Percentiles rank a stretch among this genome's conserved stretches.
These are phyloP conservation scores for Gymnorhina tibicen DNA, from an alignment of 2,113 vertebrate genomes.

Conservation along the genomic window DNA sequence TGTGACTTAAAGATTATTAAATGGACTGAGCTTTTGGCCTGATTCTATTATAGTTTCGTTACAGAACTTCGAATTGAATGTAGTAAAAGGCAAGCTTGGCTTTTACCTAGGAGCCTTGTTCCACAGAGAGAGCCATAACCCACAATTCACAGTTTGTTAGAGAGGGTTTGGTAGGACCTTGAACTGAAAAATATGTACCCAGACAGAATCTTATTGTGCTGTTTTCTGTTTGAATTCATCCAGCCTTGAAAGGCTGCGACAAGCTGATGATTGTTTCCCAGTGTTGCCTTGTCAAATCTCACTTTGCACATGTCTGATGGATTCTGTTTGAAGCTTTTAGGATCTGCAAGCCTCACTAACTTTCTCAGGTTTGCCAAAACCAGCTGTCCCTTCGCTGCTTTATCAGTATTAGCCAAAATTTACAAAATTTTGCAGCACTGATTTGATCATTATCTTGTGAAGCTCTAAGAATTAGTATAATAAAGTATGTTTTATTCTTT, in stretches of 20 bases:
- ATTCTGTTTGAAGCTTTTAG: neutral
- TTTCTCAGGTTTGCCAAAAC: neutral
- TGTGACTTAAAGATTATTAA: constrained; percentile 30
- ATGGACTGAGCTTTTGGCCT: constrained; percentile 4
- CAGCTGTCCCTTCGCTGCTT: neutral
- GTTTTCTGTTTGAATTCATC: constrained; percentile 38
- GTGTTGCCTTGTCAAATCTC: neutral
- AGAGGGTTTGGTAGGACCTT: neutral
- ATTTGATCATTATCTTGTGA: neutral
- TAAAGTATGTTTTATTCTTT: neutral
- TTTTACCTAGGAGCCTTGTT: constrained; percentile 22
- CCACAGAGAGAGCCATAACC: neutral
- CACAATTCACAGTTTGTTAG: constrained; percentile 1
- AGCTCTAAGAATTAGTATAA: neutral
- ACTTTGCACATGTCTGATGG: neutral
- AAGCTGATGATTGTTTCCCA: constrained; percentile 18
- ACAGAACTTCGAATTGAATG: constrained; percentile 4
- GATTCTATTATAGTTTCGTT: constrained; percentile 5
- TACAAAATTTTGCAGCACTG: neutral
- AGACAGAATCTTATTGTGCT: neutral
- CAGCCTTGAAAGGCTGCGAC: neutral
- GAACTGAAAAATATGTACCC: constrained; percentile 7
- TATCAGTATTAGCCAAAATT: neutral
- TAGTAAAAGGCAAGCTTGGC: neutral
- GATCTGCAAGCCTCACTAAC: neutral